Evolutionary conservation across 2,888 invertebrate species (phyloP).

Genomic region (Leptinotarsa rubiginosa): DNA sequence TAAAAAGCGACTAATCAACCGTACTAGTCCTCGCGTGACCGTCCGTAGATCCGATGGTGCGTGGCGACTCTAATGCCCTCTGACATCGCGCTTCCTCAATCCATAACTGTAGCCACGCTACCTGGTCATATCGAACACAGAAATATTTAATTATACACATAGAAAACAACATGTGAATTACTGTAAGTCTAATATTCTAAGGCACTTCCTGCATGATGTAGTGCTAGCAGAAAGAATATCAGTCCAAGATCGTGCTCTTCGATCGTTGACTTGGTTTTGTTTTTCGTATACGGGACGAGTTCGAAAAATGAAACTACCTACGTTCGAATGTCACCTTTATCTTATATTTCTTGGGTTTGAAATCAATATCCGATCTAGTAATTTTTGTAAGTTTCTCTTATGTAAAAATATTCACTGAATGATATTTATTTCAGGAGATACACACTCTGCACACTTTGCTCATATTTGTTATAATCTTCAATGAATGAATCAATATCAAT

Average conservation of each 20-base stretch:
- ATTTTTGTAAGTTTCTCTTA: too few species aligned
- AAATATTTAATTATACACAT: conserved; percentile 59
- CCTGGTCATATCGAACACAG: conserved; percentile 59
- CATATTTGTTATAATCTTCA: too few species aligned
- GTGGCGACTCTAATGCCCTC: conserved; percentile 63
- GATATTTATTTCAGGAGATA: too few species aligned
- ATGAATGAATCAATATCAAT: too few species aligned
- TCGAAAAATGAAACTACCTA: neutral
- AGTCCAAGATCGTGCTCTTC: conserved; percentile 26
- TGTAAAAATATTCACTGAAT: too few species aligned
- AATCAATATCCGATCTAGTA: too few species aligned
- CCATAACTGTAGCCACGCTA: conserved; percentile 63
- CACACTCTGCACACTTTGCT: too few species aligned
- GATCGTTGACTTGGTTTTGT: conserved; percentile 20
- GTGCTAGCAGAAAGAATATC: conserved; percentile 23
- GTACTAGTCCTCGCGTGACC: conserved; percentile 45
- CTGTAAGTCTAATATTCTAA: conserved; percentile 53
- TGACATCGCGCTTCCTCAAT: conserved; percentile 61
- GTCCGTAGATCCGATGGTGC: conserved; percentile 56
- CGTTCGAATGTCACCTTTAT: neutral
- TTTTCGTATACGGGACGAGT: conserved; percentile 17
- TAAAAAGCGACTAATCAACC: conserved; percentile 19
- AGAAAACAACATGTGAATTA: conserved; percentile 55
- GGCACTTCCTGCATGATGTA: conserved; percentile 45
- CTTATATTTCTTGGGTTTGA: too few species aligned